Conservation (phyloP, 2,888 invertebrate species). For the Drosophila algonquin region DNA sequence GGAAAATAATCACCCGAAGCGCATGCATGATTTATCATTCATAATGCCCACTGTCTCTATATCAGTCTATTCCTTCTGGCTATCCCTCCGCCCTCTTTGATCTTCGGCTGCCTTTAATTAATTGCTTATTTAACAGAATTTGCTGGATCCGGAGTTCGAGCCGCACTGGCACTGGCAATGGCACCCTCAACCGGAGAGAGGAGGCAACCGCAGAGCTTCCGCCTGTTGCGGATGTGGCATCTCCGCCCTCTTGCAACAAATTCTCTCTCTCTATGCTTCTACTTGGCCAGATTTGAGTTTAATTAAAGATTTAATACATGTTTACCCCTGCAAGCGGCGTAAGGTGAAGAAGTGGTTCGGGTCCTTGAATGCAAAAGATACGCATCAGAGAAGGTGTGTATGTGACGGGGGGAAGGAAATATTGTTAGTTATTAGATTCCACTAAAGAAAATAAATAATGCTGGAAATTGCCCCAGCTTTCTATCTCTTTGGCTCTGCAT, state of each 20-base stretch:
- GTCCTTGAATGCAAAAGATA: background rate
- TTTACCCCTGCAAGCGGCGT: background rate
- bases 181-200: slow-evolving; percentile 9
- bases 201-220: slow-evolving; percentile 55
- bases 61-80: background rate
- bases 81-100: background rate
- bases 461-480: too few relatives aligned
- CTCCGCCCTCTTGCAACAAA: slow-evolving; percentile 10
- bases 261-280: background rate
- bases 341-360: background rate
- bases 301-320: slow-evolving; percentile 66
- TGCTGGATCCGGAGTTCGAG: slow-evolving; percentile 3
- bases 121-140: slow-evolving; percentile 41
- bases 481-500: too few relatives aligned
- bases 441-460: too few relatives aligned
- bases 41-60: slow-evolving; percentile 12
- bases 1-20: slow-evolving; percentile 11
- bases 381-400: background rate
- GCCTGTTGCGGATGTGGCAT: slow-evolving; percentile 43
- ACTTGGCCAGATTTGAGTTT: slow-evolving; percentile 47
- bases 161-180: background rate
- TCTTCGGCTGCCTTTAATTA: slow-evolving; percentile 25
- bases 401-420: too few relatives aligned
- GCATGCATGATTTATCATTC: slow-evolving; percentile 39
- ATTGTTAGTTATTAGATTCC: too few relatives aligned